These are phyloP conservation scores for Stenopsyche tienmushanensis DNA, from an alignment of 1,140 invertebrate species.

Conservation along the genomic window DNA sequence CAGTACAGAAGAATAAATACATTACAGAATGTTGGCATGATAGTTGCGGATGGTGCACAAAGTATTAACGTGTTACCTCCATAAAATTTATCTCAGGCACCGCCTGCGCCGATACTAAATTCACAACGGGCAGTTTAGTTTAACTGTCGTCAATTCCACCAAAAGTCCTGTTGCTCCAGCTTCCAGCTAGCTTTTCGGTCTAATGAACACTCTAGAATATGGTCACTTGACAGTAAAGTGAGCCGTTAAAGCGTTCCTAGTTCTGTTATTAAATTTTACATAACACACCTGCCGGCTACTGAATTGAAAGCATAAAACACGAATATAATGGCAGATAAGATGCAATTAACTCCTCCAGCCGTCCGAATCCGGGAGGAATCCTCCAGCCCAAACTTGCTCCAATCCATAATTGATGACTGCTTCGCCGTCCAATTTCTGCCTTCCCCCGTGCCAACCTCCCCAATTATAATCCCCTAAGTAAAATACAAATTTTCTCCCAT, in stretches of 20 bases:
- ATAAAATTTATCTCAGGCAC: background rate
- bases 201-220: slow-evolving; percentile 36
- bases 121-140: slow-evolving; percentile 27
- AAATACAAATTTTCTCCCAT: too few species aligned
- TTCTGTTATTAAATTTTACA: slow-evolving; percentile 36
- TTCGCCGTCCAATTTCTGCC: background rate
- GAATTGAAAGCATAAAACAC: slow-evolving; percentile 2
- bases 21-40: too few species aligned
- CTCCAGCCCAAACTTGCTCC: background rate
- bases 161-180: slow-evolving; percentile 18
- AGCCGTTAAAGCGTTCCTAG: slow-evolving; percentile 23
- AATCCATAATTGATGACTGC: background rate
- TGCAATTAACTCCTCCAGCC: slow-evolving; percentile 7
- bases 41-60: background rate
- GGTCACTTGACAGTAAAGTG: slow-evolving; percentile 25
- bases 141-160: slow-evolving; percentile 31
- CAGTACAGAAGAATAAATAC: too few species aligned
- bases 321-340: slow-evolving; percentile 16
- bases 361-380: background rate
- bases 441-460: background rate
- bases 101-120: slow-evolving; percentile 22
- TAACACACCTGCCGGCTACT: slow-evolving; percentile 22
- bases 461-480: background rate
- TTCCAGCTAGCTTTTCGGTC: slow-evolving; percentile 8
- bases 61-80: background rate